A percentile compares a stretch with the other conserved stretches of the same genome.
Evolutionary conservation across 1,140 invertebrate species (phyloP).

Genomic region (Micrasema longulum): DNA sequence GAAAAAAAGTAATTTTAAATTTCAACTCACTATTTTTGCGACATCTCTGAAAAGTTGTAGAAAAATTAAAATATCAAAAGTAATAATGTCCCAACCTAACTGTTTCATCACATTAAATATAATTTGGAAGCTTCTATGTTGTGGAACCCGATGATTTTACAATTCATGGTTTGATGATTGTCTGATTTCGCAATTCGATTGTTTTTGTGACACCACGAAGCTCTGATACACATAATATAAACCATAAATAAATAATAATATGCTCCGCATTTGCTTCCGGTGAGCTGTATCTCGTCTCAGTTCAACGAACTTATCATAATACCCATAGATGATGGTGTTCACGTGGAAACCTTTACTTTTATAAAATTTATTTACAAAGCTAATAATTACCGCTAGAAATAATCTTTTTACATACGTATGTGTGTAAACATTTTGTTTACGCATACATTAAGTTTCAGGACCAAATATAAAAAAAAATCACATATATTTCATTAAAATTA

Average conservation of each 20-base stretch:
- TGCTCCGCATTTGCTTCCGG: constrained; percentile 13
- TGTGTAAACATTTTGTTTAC: no score
- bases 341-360: neutral
- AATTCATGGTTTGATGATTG: constrained; percentile 28
- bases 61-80: no score
- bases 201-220: constrained; percentile 19
- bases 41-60: no score
- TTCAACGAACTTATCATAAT: constrained; percentile 13
- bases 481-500: no score
- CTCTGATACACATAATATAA: neutral
- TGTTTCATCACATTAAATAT: no score
- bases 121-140: neutral
- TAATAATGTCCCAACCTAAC: no score
- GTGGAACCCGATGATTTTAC: constrained; percentile 22
- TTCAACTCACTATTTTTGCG: no score
- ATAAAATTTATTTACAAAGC: neutral
- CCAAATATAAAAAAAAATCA: no score
- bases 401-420: neutral
- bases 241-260: constrained; percentile 12
- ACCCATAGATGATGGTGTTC: neutral
- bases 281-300: constrained; percentile 25
- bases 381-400: neutral
- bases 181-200: constrained; percentile 5
- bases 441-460: no score
- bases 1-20: no score